These are phyloP conservation scores for Tuberolachnus salignus DNA, from an alignment of 2,888 invertebrate genomes.

Conservation along the genomic window DNA sequence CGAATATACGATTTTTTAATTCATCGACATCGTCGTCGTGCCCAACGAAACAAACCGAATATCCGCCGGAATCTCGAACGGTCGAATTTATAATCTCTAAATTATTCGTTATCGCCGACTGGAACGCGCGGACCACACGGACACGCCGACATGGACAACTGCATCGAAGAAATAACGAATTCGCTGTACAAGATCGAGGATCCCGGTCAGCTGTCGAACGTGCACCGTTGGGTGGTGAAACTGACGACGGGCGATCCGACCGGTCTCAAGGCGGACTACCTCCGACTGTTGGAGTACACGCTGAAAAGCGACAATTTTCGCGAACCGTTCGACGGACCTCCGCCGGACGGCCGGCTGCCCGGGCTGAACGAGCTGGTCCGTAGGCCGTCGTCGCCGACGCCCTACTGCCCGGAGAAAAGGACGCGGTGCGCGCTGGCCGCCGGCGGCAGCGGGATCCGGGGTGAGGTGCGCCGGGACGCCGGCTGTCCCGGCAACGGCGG, in stretches of 20 bases:
- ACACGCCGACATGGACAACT: background rate
- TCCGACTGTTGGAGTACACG: slow-evolving; percentile 33
- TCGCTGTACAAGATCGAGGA: slow-evolving; percentile 13
- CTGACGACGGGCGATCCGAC: slow-evolving; percentile 12
- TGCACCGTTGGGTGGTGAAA: slow-evolving; percentile 31
- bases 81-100: too few species aligned
- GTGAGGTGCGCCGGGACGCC: background rate
- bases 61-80: too few species aligned
- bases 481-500: background rate
- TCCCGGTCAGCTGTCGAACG: slow-evolving; percentile 11
- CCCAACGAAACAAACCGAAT: too few species aligned
- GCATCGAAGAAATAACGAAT: slow-evolving; percentile 7
- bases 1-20: too few species aligned
- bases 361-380: background rate
- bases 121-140: background rate
- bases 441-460: too few species aligned
- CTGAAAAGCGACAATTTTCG: slow-evolving; percentile 26
- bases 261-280: background rate
- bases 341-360: background rate
- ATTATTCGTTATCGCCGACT: too few species aligned
- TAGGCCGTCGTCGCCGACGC: background rate
- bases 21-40: too few species aligned
- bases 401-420: slow-evolving; percentile 3
- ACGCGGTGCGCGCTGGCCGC: background rate
- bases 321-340: slow-evolving; percentile 10